These are phyloP conservation scores for Callocephalon fimbriatum DNA, from an alignment of 2,113 vertebrate genomes.

Conservation along the genomic window DNA sequence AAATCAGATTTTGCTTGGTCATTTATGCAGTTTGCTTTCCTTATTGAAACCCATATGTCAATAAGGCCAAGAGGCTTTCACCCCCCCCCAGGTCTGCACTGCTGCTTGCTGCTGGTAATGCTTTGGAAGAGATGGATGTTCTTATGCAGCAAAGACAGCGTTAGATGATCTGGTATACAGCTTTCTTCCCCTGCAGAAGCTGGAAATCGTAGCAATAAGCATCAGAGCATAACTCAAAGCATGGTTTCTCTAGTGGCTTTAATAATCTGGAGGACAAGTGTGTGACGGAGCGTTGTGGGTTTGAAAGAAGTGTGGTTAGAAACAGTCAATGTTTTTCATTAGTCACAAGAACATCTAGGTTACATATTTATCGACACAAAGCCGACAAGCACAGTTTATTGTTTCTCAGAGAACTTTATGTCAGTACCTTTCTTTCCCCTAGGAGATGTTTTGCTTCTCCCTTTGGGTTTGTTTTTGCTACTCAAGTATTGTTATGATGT, in stretches of 20 bases:
- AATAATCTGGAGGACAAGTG: not conserved
- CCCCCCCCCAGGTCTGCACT: not conserved
- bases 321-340: not conserved
- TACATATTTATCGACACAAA: not conserved
- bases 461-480: not conserved
- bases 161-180: not conserved
- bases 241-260: not conserved
- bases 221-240: not conserved
- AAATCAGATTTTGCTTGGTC: not conserved
- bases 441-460: not conserved
- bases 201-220: not conserved
- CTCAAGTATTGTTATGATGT: not conserved
- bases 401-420: not conserved
- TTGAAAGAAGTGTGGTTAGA: not conserved
- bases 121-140: not conserved
- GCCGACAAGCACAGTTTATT: not conserved
- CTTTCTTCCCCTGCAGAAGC: not conserved
- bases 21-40: not conserved
- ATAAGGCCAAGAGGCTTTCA: not conserved
- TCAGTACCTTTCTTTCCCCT: not conserved
- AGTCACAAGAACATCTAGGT: not conserved
- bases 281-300: not conserved
- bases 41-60: not conserved
- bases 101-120: not conserved
- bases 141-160: fast-evolving